phyloP scores from a whole-genome alignment of 2,113 vertebrate genomes.

The Tyto alba region DNA sequence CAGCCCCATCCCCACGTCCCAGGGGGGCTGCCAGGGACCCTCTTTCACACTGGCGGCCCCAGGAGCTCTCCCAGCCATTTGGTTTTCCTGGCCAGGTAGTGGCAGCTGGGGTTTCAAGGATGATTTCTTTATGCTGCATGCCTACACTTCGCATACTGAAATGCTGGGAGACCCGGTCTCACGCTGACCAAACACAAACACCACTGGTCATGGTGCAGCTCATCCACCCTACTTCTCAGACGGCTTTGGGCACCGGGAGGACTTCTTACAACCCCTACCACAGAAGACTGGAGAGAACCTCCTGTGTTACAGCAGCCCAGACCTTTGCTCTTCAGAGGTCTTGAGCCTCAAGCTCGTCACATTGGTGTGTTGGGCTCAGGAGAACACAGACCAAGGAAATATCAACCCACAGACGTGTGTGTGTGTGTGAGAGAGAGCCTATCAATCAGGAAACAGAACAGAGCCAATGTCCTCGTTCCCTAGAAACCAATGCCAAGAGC shows the following conservation, averaged over 20 bases:
- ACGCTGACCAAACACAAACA: neutral
- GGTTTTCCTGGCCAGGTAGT: neutral
- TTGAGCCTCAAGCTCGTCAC: neutral
- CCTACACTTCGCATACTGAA: neutral
- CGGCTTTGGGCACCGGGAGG: neutral
- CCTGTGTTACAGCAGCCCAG: neutral
- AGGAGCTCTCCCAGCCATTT: neutral
- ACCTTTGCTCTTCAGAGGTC: neutral
- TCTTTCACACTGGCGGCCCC: neutral
- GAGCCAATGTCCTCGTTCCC: neutral
- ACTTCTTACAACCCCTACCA: neutral
- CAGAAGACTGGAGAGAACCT: neutral
- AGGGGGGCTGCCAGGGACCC: neutral
- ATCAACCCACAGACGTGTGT: neutral
- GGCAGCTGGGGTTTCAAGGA: neutral
- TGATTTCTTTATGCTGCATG: neutral
- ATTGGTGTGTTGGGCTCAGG: neutral
- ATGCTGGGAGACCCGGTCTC: neutral
- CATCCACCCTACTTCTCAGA: neutral
- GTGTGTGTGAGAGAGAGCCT: neutral
- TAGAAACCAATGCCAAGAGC: neutral
- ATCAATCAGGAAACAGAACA: neutral
- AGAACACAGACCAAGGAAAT: neutral
- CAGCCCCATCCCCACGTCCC: fast-evolving
- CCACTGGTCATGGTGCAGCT: neutral